Percentiles rank a stretch among this genome's conserved stretches.
phyloP scores from a whole-genome alignment of 1,140 invertebrate species.

The Penaeus vannamei region DNA sequence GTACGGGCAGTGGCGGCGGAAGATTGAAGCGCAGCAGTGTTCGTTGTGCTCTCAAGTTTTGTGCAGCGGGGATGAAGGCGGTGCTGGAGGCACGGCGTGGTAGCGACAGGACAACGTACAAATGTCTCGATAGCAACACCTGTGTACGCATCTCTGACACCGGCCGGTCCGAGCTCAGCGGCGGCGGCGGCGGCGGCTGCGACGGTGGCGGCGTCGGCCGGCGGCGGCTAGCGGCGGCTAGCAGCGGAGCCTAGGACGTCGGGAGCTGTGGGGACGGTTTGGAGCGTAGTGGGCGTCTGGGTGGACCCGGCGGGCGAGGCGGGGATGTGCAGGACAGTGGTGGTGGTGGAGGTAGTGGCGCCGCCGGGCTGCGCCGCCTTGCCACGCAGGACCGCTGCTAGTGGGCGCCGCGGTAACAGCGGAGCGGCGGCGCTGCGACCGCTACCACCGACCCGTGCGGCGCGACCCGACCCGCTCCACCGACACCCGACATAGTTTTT shows the following conservation, averaged over 20 bases:
- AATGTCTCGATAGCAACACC: no score
- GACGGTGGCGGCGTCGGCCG: neutral
- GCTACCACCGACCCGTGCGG: constrained; percentile 4
- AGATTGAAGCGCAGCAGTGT: no score
- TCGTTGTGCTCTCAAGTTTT: no score
- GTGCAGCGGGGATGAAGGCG: no score
- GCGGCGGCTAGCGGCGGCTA: neutral
- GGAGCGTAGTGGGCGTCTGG: constrained; percentile 49
- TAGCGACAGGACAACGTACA: no score
- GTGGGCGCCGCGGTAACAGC: constrained; percentile 23
- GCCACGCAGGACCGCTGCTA: constrained; percentile 38
- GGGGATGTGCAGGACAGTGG: neutral
- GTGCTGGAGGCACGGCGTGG: no score
- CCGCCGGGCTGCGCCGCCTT: neutral
- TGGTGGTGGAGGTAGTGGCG: constrained; percentile 13
- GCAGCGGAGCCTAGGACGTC: neutral
- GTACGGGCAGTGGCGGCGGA: no score
- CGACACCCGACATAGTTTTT: no score
- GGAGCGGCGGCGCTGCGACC: neutral
- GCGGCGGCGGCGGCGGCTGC: neutral
- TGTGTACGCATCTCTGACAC: no score
- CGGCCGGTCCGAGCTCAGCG: no score
- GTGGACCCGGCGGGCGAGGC: constrained; percentile 35
- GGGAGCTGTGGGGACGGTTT: constrained; percentile 43
- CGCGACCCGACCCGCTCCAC: no score